Percentiles rank a stretch among this genome's conserved stretches.
Conservation (phyloP, 2,113 vertebrate genomes). For the Chaetodon trifascialis region DNA sequence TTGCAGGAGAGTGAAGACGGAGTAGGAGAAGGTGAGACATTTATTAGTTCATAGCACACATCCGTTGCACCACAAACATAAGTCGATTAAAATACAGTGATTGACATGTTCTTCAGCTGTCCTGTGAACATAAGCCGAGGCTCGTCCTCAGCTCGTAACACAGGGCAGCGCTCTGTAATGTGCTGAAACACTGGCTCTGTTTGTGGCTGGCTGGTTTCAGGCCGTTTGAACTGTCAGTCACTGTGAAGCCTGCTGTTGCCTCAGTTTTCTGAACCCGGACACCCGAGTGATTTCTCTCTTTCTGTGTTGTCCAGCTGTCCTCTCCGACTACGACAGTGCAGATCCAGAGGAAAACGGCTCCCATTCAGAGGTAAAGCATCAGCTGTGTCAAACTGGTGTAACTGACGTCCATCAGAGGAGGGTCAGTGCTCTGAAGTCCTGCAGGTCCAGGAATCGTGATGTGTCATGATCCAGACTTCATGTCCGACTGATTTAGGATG, state of each 20-base stretch:
- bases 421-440: neutral
- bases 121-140: neutral
- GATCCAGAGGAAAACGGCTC: slow-evolving; percentile 88
- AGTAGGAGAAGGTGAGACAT: slow-evolving; percentile 91
- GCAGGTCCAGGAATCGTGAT: neutral
- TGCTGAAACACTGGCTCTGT: neutral
- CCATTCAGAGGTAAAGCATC: slow-evolving; percentile 89
- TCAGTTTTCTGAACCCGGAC: neutral
- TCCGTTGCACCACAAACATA: neutral
- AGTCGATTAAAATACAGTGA: neutral
- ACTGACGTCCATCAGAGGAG: neutral
- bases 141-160: too few relatives aligned
- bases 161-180: neutral
- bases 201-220: neutral
- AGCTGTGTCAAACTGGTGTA: neutral
- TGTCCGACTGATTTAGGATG: neutral
- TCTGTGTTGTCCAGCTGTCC: slow-evolving; percentile 86
- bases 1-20: slow-evolving; percentile 96
- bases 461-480: neutral
- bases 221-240: too few relatives aligned
- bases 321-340: slow-evolving; percentile 97
- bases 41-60: neutral
- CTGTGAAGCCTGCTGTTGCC: neutral
- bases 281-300: neutral
- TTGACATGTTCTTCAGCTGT: neutral